phyloP scores from a whole-genome alignment of 2,888 invertebrate species.

The Hirudinaria manillensis region DNA sequence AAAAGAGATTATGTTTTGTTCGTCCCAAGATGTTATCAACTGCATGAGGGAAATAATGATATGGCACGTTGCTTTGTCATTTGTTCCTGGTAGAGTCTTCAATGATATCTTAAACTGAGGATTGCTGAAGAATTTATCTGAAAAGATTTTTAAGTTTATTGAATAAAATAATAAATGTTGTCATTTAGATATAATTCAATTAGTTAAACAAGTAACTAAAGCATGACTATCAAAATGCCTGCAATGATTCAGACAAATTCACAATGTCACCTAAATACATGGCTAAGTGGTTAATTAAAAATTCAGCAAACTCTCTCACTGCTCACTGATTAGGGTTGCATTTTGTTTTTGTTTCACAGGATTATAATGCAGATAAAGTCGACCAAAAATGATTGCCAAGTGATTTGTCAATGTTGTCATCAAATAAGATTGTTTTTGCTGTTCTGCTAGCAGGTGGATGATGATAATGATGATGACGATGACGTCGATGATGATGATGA shows the following conservation, averaged over 20 bases:
- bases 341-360: too few relatives aligned
- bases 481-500: slow-evolving; percentile 14
- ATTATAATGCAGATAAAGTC: too few relatives aligned
- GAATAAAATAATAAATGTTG: not conserved
- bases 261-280: too few relatives aligned
- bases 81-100: slow-evolving; percentile 33
- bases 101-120: slow-evolving; percentile 49
- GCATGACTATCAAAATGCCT: too few relatives aligned
- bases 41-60: slow-evolving; percentile 37
- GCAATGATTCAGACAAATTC: too few relatives aligned
- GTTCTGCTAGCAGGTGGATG: not conserved
- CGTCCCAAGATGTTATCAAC: slow-evolving; percentile 27
- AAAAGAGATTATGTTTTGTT: slow-evolving; percentile 25
- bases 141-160: not conserved
- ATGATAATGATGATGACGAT: slow-evolving; percentile 25
- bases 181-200: not conserved
- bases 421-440: too few relatives aligned
- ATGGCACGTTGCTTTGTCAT: slow-evolving; percentile 5
- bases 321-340: too few relatives aligned
- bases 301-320: too few relatives aligned
- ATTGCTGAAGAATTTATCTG: slow-evolving; percentile 48
- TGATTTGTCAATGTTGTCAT: too few relatives aligned
- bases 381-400: too few relatives aligned
- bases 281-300: too few relatives aligned
- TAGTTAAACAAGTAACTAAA: not conserved